Conservation (phyloP, 2,113 vertebrate genomes). For the Sciurus niger region DNA sequence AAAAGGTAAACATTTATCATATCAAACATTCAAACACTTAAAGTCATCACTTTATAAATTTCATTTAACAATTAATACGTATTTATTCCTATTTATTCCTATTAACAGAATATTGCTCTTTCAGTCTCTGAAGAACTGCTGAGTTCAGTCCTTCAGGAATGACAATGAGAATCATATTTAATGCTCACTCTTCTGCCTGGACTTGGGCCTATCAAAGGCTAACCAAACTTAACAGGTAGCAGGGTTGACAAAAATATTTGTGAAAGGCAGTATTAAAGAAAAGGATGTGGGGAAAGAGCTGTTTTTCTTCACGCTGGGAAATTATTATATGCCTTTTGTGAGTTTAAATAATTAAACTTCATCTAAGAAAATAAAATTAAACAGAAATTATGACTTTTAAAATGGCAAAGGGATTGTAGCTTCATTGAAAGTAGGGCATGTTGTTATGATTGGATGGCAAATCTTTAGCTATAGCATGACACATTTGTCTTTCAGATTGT, state of each 20-base stretch:
- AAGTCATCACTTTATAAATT: background rate
- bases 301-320: background rate
- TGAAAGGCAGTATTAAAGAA: background rate
- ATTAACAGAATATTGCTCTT: background rate
- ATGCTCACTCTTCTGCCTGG: background rate
- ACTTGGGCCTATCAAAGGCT: background rate
- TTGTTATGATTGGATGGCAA: background rate
- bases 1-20: slow-evolving; percentile 5
- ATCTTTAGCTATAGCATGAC: background rate
- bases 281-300: background rate
- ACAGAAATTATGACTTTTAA: background rate
- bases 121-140: background rate
- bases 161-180: background rate
- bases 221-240: background rate
- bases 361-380: background rate
- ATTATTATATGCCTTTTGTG: background rate
- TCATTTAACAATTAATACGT: background rate
- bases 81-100: background rate
- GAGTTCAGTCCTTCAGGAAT: background rate
- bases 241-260: background rate
- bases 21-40: background rate
- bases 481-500: background rate
- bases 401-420: background rate
- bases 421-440: background rate
- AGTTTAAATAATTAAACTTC: slow-evolving; percentile 8